Evolutionary conservation across 2,888 invertebrate species (phyloP), one percentile per base, ranked within the genome.

Genomic region (Nineta flava): DNA sequence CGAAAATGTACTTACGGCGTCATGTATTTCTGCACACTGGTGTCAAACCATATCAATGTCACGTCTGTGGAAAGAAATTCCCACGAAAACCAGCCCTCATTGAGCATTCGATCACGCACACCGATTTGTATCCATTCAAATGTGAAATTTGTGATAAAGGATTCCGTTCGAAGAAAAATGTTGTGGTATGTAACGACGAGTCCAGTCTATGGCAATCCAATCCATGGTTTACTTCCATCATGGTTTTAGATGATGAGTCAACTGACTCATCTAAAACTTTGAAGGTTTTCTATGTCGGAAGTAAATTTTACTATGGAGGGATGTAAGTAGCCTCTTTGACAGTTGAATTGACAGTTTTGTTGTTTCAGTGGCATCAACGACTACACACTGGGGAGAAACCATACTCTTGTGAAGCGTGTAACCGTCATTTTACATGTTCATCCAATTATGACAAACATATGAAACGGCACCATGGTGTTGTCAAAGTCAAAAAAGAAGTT

Each of bases 331-430:
- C n/a, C n/a, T n/a, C n/a, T n/a, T n/a, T n/a, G n/a, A n/a, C n/a
- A n/a, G n/a, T n/a, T n/a, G n/a, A n/a, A n/a, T n/a, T n/a, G n/a
- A n/a, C n/a, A n/a, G n/a, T n/a, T n/a, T n/a, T n/a, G n/a, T n/a
- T n/a, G n/a, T n/a, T 38, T 38, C 38, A 38, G 38, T 38, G 38
- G 38, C 80, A 81, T 59, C 66, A 70, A 59, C 68, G 79, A 12
- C 79, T 79, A 50, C 80, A 81, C 60, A 74, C 77, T 0, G 79
- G 77, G 3, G 78, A 76, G 57, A 71, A 76, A 53, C 76, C 78
- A 9, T 73, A 76, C 62, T 69, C 64, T 1, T 79, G 79, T 58
- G 67, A 67, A 34, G 62, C 69, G 16, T 80, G 80, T 61, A 38
- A 38, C 12, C 38, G 38, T 4, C 38, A 38, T 38, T 38, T 38